These are phyloP conservation scores for Philereme vetulata DNA, from an alignment of 2,888 invertebrate genomes.

Conservation along the genomic window DNA sequence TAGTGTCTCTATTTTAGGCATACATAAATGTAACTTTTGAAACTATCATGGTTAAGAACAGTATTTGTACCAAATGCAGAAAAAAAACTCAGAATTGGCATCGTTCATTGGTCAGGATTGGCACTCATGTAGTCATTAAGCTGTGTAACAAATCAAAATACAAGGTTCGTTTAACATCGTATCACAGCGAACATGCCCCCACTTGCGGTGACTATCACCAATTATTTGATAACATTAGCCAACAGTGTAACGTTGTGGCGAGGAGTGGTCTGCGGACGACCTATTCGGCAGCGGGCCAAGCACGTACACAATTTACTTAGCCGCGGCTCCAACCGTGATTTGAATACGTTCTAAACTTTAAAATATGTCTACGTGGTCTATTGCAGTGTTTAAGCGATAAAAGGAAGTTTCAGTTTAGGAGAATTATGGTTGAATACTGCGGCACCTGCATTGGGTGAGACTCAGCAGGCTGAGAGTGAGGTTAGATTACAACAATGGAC, in stretches of 20 bases:
- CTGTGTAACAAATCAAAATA: neutral
- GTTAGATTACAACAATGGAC: no score
- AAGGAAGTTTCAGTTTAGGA: constrained; percentile 16
- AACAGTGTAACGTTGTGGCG: constrained; percentile 22
- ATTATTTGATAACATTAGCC: constrained; percentile 34
- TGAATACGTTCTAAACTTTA: constrained; percentile 67
- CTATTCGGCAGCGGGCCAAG: constrained; percentile 77
- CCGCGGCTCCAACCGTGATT: constrained; percentile 67
- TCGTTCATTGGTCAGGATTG: no score
- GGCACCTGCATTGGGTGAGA: neutral
- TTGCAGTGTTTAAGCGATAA: constrained; percentile 24
- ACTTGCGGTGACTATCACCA: constrained; percentile 14
- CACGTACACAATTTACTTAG: constrained; percentile 82
- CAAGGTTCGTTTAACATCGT: constrained; percentile 8
- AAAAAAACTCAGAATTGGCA: no score
- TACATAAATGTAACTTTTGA: no score
- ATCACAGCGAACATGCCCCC: constrained; percentile 6
- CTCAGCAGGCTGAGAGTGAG: no score
- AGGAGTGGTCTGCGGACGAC: constrained; percentile 51
- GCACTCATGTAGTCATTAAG: no score
- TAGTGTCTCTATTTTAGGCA: no score
- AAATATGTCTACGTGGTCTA: constrained; percentile 42
- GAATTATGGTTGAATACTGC: constrained; percentile 3
- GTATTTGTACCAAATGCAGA: no score
- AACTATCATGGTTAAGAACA: no score